A percentile compares a stretch with the other conserved stretches of the same genome.
phyloP scores from a whole-genome alignment of 2,888 invertebrate genomes.

The Pristionchus exspectatus region DNA sequence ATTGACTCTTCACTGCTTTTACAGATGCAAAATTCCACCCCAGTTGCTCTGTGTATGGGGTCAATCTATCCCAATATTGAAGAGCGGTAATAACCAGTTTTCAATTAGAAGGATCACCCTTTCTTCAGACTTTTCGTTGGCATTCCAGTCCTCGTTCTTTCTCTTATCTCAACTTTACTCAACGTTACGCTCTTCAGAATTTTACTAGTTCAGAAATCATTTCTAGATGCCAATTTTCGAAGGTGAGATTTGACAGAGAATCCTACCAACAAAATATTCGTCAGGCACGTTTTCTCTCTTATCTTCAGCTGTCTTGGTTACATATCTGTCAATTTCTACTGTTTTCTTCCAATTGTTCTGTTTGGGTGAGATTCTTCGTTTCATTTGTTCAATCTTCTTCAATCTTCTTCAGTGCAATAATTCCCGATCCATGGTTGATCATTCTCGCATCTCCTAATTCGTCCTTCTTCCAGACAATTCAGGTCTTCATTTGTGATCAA shows the following conservation, averaged over 20 bases:
- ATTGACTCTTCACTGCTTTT: background rate
- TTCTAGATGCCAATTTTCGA: constrained; percentile 41
- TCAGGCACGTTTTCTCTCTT: constrained; percentile 34
- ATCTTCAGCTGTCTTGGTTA: constrained; percentile 36
- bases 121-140: constrained; percentile 34
- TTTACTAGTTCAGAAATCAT: constrained; percentile 21
- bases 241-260: background rate
- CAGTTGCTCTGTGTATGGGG: background rate
- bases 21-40: constrained; percentile 3
- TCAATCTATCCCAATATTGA: background rate
- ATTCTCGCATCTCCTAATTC: constrained; percentile 52
- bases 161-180: constrained; percentile 6
- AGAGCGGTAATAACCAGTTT: background rate
- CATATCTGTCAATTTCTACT: constrained; percentile 49
- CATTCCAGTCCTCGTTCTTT: constrained; percentile 41
- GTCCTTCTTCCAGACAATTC: constrained; percentile 40
- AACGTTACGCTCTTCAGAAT: constrained; percentile 27
- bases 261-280: background rate
- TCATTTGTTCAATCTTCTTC: background rate
- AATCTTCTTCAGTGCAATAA: background rate
- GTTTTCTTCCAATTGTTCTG: constrained; percentile 47
- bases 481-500: background rate
- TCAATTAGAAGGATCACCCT: background rate
- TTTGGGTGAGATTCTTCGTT: background rate
- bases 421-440: constrained; percentile 49